These are phyloP conservation scores for Temnothorax longispinosus DNA, from an alignment of 1,140 invertebrate genomes.

Conservation along the genomic window DNA sequence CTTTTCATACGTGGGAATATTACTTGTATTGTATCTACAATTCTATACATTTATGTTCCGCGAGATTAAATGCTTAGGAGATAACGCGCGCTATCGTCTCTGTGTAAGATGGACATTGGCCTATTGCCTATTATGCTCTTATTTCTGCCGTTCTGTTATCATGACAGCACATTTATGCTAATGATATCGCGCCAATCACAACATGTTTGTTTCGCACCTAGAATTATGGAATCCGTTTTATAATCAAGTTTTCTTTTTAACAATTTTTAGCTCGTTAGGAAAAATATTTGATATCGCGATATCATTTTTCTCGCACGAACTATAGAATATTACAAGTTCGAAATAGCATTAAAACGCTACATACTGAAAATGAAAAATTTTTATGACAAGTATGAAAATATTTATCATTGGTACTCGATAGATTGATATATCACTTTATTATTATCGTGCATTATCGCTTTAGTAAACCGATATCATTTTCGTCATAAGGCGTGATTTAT, in stretches of 20 bases:
- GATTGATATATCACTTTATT: neutral
- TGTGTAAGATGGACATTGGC: slow-evolving; percentile 3
- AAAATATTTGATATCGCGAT: neutral
- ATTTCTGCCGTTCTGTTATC: neutral
- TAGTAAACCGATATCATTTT: neutral
- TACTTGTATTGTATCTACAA: neutral
- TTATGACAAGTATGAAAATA: neutral
- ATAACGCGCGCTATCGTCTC: neutral
- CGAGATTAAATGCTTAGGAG: neutral
- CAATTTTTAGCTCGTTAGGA: neutral
- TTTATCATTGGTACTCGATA: neutral
- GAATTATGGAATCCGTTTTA: slow-evolving; percentile 28
- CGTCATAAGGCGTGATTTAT: neutral
- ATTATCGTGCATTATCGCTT: neutral
- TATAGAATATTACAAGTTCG: neutral
- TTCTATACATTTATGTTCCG: neutral
- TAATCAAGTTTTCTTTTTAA: slow-evolving; percentile 8
- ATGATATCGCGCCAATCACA: neutral
- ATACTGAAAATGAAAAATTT: neutral
- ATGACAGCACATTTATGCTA: neutral
- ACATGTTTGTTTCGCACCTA: neutral
- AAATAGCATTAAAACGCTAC: neutral
- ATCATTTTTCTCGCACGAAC: neutral
- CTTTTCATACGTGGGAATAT: neutral
- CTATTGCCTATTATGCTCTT: neutral